Evolutionary conservation across 2,113 vertebrate species (phyloP), one percentile per base, ranked within the genome.

Genomic region (Amphiprion ocellaris): DNA sequence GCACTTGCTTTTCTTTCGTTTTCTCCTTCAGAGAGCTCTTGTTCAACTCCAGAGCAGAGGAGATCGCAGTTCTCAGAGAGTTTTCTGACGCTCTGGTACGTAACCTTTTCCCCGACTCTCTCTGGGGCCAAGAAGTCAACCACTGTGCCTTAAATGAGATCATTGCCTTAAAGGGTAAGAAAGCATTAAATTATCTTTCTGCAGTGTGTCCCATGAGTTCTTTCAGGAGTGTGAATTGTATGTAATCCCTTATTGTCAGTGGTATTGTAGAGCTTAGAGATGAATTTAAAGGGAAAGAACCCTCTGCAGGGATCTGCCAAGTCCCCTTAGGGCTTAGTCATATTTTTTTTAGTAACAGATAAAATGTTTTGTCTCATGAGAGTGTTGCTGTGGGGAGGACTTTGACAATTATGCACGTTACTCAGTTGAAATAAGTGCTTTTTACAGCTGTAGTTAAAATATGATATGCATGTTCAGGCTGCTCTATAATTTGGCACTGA

Each of bases 81-180:
- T 89, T 94, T 72, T 92, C 94, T 47, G 87, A 93, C 1, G 86
- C 89, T 44, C 77, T 96, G 55, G 88, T 95, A 55, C 89, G 87
- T 67, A 94, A 94, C 82, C 87, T 96, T 85, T 88, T 95, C 9
- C 90, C 93, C 3, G 52, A 88, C 37, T 90, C 91, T 62, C 66
- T 95, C 14, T 90, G 90, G 90, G 70, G 77, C 41, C 81, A 86
- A 54, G 83, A 93, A 69, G 72, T 94, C 85, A 89, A 90, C 91
- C 84, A 69, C 70, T 94, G 92, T 88, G 81, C 87, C 87, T 88
- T 96, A 76, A 93, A 87, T 72, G 95, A 96, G 86, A 92, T 95
- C 46, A 37, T 95, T 73, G 92, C 94, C 53, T 71, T 93, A 58
- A 95, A 95, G 91, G 94, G 95, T 95, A 87, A 90, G 92, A 60